Evolutionary conservation across 2,797 vertebrate genomes (phyloP).

Genomic region (Thalassophryne amazonica): DNA sequence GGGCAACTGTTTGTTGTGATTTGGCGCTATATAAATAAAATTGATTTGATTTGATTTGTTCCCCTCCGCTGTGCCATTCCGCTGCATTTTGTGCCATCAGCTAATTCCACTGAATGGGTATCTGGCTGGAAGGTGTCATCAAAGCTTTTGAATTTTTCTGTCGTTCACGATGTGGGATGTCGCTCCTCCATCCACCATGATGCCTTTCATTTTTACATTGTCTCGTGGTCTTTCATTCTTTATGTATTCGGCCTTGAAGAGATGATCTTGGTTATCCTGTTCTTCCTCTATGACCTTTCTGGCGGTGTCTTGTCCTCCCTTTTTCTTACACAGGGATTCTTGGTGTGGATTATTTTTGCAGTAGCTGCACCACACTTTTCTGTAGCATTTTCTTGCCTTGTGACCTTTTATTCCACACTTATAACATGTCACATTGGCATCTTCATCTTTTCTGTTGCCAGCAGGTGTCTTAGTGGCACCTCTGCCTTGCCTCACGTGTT

Average conservation of each 20-base stretch:
- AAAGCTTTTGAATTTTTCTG: no score
- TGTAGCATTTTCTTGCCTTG: not conserved
- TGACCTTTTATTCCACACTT: no score
- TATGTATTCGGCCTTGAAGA: not conserved
- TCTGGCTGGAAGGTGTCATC: constrained; percentile 19
- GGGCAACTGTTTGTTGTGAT: no score
- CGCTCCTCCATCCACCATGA: no score
- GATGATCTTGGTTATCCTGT: not conserved
- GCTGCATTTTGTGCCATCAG: constrained; percentile 18
- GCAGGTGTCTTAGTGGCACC: no score
- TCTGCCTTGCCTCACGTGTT: no score
- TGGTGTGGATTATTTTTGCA: constrained; percentile 17
- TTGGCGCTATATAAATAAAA: no score
- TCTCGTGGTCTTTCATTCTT: not conserved
- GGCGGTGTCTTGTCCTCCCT: not conserved
- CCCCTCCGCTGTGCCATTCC: constrained; percentile 12
- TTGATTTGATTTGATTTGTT: not conserved
- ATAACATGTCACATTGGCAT: no score
- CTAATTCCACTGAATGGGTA: constrained; percentile 11
- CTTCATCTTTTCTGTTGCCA: no score
- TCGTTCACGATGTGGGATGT: no score
- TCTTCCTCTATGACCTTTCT: constrained; percentile 4
- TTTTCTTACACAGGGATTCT: no score
- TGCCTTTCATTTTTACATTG: constrained; percentile 8
- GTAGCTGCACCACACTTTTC: constrained; percentile 13